Base-by-base conservation (phyloP, 1,140 invertebrate genomes). In the Nylanderia fulva region DNA sequence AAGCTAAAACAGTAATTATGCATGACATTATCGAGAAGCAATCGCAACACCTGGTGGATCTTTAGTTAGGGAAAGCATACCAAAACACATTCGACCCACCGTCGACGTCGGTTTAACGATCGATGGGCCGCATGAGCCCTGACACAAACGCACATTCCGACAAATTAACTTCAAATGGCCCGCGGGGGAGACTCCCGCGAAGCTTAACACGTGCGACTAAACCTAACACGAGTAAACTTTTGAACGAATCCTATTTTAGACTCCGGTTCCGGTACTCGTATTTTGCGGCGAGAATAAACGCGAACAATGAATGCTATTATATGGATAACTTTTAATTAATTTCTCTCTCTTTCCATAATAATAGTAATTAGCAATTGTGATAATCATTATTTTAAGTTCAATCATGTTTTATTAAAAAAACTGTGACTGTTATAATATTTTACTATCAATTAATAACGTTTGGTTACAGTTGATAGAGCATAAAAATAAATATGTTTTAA, bases 71-170 rank as follows among this genome's bases (percentile, higher is more conserved):
- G 77, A 69, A 83, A 52, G 66, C 52, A 39, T n/a, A 11, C 29
- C 85, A 72, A 69, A 89, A 27, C 33, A 27, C 58, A 21, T 36
- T 15, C n/a, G 36, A 87, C 56, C 79, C 74, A 87, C 33, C 39
- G 66, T 63, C 24, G 58, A 29, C 13, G n/a, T 29, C 7, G 6
- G 74, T 72, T 83, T 77, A 88, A 86, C 58, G 76, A 88, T 77
- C 77, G 15, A 48, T 15, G 61, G 24, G 29, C 7, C 21, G 33
- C 24, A 64, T 48, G 27, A 33, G 80, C 33, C 24, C 21, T 85
- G 85, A 85, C 72, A 69, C 88, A 36, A 15, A 85, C 52, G 45
- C 71, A 29, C 86, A 75, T 90, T 90, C 84, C 69, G 60, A 60
- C 66, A 56, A 79, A 86, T 90, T 84, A 74, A 79, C 71, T 80